Evolutionary conservation across 1,140 invertebrate species (phyloP).

Genomic region (Drosophila repletoides): DNA sequence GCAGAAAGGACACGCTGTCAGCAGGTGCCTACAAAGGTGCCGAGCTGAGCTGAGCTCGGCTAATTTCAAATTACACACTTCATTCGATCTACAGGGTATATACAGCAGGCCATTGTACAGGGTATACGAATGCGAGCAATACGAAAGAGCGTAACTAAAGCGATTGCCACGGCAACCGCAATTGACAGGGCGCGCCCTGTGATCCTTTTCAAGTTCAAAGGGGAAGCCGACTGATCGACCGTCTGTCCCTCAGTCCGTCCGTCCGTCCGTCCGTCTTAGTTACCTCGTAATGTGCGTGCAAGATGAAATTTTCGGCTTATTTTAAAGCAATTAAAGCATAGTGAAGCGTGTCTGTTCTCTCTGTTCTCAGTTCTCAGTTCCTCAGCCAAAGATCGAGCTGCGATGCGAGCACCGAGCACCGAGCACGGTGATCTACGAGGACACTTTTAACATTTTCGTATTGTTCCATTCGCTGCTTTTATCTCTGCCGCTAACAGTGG

Average conservation of each 20-base stretch:
- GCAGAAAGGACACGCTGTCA: slow-evolving; percentile 55
- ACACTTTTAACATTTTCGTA: slow-evolving; percentile 64
- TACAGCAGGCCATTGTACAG: no score
- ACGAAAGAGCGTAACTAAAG: slow-evolving; percentile 61
- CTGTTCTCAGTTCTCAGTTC: no score
- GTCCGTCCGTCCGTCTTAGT: slow-evolving; percentile 20
- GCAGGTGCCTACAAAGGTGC: slow-evolving; percentile 74
- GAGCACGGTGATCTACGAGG: slow-evolving; percentile 61
- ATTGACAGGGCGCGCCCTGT: slow-evolving; percentile 61
- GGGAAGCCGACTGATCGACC: slow-evolving; percentile 46
- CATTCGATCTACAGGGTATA: slow-evolving; percentile 57
- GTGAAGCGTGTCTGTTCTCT: slow-evolving; percentile 76
- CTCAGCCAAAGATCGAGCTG: neutral
- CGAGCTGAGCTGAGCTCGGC: slow-evolving; percentile 71
- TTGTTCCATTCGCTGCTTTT: slow-evolving; percentile 41
- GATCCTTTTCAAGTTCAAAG: slow-evolving; percentile 57
- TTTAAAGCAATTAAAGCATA: slow-evolving; percentile 76
- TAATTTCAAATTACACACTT: slow-evolving; percentile 80
- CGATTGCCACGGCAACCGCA: slow-evolving; percentile 70
- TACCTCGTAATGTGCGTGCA: slow-evolving; percentile 67
- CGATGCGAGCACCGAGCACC: neutral
- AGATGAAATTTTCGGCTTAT: slow-evolving; percentile 74
- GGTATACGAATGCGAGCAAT: no score
- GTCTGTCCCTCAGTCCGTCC: slow-evolving; percentile 20
- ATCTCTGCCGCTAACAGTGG: slow-evolving; percentile 52